Evolutionary conservation across 2,888 invertebrate species (phyloP), one percentile per base, ranked within the genome.

Genomic region (Blomia tropicalis): DNA sequence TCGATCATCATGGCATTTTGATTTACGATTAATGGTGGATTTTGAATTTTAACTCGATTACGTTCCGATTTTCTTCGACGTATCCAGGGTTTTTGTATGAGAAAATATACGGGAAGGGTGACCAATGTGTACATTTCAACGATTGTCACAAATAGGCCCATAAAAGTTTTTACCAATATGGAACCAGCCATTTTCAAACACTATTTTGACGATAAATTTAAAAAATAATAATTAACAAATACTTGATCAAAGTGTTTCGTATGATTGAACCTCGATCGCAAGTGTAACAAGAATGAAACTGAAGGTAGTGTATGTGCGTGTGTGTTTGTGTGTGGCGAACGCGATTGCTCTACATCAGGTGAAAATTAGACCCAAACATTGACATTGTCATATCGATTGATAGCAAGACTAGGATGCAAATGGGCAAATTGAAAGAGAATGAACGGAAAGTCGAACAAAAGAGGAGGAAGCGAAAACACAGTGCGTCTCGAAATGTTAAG

Each of bases 41-140:
- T 27, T 11, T 47, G 30, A 17, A 43, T n/a, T 59, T 31, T 58
- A 2, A 58, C 58, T 1, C 31, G 43, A n/a, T 36, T n/a, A 32
- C 44, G 58, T n/a, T 23, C 1, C 4, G 43, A 43, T 27, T 25
- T 43, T 31, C 19, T n/a, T 43, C 43, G 27, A n/a, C 27, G 11
- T 4, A 17, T 5, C 62, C 62, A 58, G 17, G 62, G 62, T 43
- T 62, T 62, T 29, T 62, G 62, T 5, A 3, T 14, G 1, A 62
- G 29, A 43, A 43, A 62, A 51, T 62, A 62, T 23, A 44, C 29
- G 11, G 58, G 62, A 17, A 62, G 44, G 2, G 62, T 58, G 11
- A 31, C n/a, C 41, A 43, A 62, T 2, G 62, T 62, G 19, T 62
- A 62, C 1, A 41, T 2, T 27, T 62, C 43, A 23, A 62, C 62